phyloP scores from a whole-genome alignment of 2,113 vertebrate genomes.

The Pollimyrus isidori region DNA sequence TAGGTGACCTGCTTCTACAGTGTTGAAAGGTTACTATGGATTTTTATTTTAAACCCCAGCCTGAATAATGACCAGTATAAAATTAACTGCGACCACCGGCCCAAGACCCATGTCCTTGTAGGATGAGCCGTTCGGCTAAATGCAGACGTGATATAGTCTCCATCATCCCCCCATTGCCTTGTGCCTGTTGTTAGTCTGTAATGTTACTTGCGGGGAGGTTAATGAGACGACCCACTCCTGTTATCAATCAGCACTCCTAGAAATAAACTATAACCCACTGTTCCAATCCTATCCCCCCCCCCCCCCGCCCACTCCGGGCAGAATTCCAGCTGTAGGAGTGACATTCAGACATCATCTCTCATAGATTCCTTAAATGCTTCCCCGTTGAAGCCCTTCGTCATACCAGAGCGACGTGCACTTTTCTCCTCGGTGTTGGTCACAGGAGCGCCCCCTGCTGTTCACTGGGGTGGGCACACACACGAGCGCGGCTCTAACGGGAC shows the following conservation, averaged over 20 bases:
- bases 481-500: neutral
- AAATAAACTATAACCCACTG: constrained; percentile 13
- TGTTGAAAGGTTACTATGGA: neutral
- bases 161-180: neutral
- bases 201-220: neutral
- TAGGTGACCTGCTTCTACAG: neutral
- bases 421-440: neutral
- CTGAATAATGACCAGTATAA: neutral
- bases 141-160: neutral
- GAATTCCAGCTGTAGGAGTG: neutral
- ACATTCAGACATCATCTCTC: neutral
- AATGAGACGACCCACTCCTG: neutral
- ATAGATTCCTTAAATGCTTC: neutral
- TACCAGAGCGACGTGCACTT: neutral
- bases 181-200: neutral
- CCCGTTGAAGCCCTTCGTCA: neutral
- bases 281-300: neutral
- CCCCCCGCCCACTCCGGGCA: neutral
- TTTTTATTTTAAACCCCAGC: neutral
- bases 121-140: neutral
- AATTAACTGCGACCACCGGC: neutral
- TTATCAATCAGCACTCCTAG: constrained; percentile 24
- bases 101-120: neutral
- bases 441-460: neutral
- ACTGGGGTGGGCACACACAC: neutral